Evolutionary conservation across 2,888 invertebrate species (phyloP).

Genomic region (Asteroscopus sphinx): DNA sequence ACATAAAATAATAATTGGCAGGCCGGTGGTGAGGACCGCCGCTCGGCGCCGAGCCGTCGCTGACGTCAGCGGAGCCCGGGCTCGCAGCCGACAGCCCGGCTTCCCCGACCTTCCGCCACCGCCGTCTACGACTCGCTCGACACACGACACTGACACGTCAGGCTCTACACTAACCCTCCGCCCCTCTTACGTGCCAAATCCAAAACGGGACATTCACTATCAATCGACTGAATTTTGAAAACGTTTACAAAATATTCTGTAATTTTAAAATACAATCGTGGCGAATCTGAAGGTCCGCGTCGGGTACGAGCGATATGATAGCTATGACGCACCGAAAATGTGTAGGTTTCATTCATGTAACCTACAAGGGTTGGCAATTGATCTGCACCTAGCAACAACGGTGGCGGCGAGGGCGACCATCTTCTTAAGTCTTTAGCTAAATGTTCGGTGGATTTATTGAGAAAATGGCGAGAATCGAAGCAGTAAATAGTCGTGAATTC

Average conservation of each 20-base stretch:
- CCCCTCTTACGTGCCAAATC: constrained; percentile 81
- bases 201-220: constrained; percentile 66
- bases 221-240: constrained; percentile 57
- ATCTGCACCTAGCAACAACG: constrained; percentile 84
- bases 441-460: constrained; percentile 78
- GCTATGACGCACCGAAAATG: constrained; percentile 73
- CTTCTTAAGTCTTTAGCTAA: constrained; percentile 71
- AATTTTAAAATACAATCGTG: constrained; percentile 41
- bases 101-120: constrained; percentile 87
- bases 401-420: constrained; percentile 74
- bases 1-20: constrained; percentile 87
- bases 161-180: constrained; percentile 78
- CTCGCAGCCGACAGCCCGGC: constrained; percentile 80
- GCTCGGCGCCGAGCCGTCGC: constrained; percentile 86
- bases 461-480: constrained; percentile 76
- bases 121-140: constrained; percentile 80
- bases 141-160: constrained; percentile 81
- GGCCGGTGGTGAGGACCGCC: constrained; percentile 83
- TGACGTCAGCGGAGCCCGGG: constrained; percentile 88
- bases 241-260: constrained; percentile 55
- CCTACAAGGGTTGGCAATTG: constrained; percentile 79
- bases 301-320: constrained; percentile 64
- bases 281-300: constrained; percentile 50
- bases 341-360: constrained; percentile 87
- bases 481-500: constrained; percentile 81